Evolutionary conservation across 2,113 vertebrate genomes (phyloP), one percentile per base, ranked within the genome.

Genomic region (Phaetusa simplex): DNA sequence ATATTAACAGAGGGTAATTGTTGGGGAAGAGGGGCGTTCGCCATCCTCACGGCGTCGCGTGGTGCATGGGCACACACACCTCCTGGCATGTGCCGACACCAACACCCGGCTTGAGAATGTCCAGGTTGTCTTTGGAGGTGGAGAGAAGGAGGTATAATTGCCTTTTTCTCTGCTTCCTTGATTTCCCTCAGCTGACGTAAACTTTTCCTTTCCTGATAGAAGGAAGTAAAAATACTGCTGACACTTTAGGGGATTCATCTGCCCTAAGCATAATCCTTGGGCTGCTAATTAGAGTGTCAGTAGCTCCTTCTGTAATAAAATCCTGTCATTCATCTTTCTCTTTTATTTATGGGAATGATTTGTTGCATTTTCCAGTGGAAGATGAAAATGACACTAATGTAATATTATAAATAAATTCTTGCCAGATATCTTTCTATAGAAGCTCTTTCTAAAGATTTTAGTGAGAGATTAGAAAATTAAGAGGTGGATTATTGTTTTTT

Each of bases 1-100:
- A 96, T 96, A 97, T 94, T 96, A 97, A 97, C 97, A 98, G 97
- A 97, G 95, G 88, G 95, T 88, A 91, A 94, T 93, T 97, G 97
- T 92, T 86, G 88, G 77, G 80, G 53, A 34, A 94, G 66, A 87
- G 59, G 49, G 71, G 49, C 0, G 0, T 24, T 67, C 0, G 0
- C 43, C 2, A 0, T 81, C 38, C 64, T 69, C 7, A 5, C 9
- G 6, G 72, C 59, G n/a, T 58, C 0, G 2, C 6, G 3, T 22
- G 0, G 59, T 45, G 73, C 70, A 43, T 10, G 93, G 80, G 22
- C 94, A 62, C 34, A 82, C 24, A 43, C 87, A 86, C 92, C 96
- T 97, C 85, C 92, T 2, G 0, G 64, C 7, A 6, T 66, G 77
- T 67, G 88, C 95, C 43, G 80, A 89, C 92, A 95, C 70, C 88